Evolutionary conservation across 2,888 invertebrate genomes (phyloP).

Genomic region (Urechis unicinctus): DNA sequence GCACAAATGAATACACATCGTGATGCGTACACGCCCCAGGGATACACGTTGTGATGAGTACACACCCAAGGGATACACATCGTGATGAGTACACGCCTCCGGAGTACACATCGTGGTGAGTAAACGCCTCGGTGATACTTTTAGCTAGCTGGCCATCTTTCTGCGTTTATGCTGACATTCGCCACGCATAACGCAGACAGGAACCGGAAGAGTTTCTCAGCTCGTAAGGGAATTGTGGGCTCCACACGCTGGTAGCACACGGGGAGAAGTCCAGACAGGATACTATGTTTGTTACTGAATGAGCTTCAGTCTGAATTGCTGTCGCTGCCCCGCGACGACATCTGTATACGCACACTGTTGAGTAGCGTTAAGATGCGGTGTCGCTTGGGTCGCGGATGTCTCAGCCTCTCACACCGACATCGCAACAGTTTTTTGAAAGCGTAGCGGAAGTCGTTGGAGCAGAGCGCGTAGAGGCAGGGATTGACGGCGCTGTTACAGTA

Average conservation of each 20-base stretch:
- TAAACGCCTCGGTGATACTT: too few relatives aligned
- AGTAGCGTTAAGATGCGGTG: constrained; percentile 10
- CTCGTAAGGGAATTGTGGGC: too few relatives aligned
- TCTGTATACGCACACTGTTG: constrained; percentile 15
- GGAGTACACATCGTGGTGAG: too few relatives aligned
- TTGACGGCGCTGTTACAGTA: constrained; percentile 96
- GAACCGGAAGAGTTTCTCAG: constrained; percentile 57
- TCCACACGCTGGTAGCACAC: too few relatives aligned
- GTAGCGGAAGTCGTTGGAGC: constrained; percentile 89
- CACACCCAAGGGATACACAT: too few relatives aligned
- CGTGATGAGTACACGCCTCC: too few relatives aligned
- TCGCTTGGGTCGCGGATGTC: neutral
- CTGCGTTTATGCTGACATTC: too few relatives aligned
- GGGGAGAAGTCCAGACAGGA: too few relatives aligned
- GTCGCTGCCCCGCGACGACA: constrained; percentile 11
- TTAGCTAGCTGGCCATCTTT: too few relatives aligned
- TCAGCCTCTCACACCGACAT: constrained; percentile 56
- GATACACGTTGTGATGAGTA: too few relatives aligned
- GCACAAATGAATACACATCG: too few relatives aligned
- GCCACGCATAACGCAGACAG: neutral
- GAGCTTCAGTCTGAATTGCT: constrained; percentile 12
- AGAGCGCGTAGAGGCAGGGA: constrained; percentile 88
- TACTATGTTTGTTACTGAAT: constrained; percentile 82
- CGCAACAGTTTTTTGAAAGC: constrained; percentile 84
- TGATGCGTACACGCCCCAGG: too few relatives aligned